These are phyloP conservation scores for Ricordea florida DNA, from an alignment of 92 coral and sea anemone genomes.

Conservation along the genomic window DNA sequence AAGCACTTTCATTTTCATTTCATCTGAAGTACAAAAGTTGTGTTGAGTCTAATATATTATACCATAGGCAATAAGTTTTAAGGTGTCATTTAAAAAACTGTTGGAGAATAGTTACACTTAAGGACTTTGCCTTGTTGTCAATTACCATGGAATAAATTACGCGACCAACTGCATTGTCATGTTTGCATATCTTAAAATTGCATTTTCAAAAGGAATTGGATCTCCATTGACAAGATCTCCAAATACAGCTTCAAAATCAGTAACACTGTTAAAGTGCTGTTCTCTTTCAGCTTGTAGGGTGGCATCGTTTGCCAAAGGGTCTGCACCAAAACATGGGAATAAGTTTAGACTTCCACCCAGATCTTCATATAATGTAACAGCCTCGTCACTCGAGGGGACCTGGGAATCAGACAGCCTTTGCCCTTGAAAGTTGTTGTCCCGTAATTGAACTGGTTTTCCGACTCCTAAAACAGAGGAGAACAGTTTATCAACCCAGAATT, in stretches of 20 bases:
- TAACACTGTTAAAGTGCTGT: background rate
- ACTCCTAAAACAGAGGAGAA: conserved; percentile 7
- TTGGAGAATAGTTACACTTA: background rate
- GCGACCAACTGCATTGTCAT: background rate
- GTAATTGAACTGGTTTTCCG: conserved; percentile 20
- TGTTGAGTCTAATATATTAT: background rate
- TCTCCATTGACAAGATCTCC: conserved; percentile 21
- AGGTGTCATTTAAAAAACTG: background rate
- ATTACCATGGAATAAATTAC: too few relatives aligned
- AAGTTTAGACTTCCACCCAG: conserved; percentile 10
- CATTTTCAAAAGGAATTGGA: background rate
- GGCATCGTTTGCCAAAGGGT: background rate
- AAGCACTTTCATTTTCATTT: background rate
- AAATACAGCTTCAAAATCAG: conserved; percentile 15
- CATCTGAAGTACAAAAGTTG: background rate
- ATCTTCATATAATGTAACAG: background rate
- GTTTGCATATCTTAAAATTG: conserved; percentile 3
- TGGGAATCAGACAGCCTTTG: background rate
- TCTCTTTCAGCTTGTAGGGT: conserved; percentile 6
- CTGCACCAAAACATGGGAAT: conserved; percentile 16
- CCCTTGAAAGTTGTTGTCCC: conserved; percentile 7
- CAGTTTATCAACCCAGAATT: background rate
- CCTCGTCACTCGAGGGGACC: conserved; percentile 12
- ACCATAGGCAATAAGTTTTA: background rate
- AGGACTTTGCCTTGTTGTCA: background rate